phyloP scores from a whole-genome alignment of 1,140 invertebrate genomes.

The Aplysia californica region DNA sequence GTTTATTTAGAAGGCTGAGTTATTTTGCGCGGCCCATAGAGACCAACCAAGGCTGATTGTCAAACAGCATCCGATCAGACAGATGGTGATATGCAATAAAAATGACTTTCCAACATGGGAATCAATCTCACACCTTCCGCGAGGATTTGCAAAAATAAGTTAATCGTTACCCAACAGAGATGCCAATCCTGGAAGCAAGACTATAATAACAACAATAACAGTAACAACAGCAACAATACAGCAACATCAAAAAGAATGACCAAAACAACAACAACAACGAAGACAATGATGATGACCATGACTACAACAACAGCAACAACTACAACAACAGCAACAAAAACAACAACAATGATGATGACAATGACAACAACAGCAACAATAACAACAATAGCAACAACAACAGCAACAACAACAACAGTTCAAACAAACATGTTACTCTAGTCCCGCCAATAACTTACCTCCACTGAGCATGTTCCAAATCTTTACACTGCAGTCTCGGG shows the following conservation, averaged over 20 bases:
- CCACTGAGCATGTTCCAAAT: slow-evolving; percentile 57
- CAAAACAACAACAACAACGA: background rate
- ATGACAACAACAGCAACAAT: background rate
- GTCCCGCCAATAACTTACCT: slow-evolving; percentile 40
- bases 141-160: too few species aligned
- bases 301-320: background rate
- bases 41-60: too few species aligned
- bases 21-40: too few species aligned
- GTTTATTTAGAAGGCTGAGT: too few species aligned
- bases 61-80: too few species aligned
- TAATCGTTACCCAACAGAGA: too few species aligned
- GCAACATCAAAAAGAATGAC: background rate
- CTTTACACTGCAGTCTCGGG: slow-evolving; percentile 56
- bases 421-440: background rate
- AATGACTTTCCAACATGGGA: too few species aligned
- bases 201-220: background rate
- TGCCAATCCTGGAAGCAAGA: background rate
- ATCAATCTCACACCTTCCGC: too few species aligned
- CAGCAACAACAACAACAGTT: background rate
- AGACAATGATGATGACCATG: background rate
- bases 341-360: background rate
- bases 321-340: background rate
- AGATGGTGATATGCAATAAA: too few species aligned
- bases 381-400: background rate
- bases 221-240: background rate